phyloP scores from a whole-genome alignment of 2,888 invertebrate species.

The Leptarthrus brevirostris region DNA sequence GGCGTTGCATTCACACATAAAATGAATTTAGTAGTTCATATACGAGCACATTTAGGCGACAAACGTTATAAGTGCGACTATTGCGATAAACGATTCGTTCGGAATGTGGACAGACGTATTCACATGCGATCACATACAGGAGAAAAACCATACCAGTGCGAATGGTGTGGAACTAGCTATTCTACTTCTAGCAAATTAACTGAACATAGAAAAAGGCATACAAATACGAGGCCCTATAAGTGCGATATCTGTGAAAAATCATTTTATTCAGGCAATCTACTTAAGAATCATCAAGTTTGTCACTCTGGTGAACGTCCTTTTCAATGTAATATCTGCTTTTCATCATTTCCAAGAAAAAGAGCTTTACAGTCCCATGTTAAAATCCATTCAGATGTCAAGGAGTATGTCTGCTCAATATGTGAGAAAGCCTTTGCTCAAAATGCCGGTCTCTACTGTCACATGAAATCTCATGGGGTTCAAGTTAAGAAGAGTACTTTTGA shows the following conservation, averaged over 20 bases:
- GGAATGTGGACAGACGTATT: conserved; percentile 27
- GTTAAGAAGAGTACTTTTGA: conserved; percentile 11
- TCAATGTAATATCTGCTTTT: conserved; percentile 57
- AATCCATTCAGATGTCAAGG: conserved; percentile 60
- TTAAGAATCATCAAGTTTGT: conserved; percentile 62
- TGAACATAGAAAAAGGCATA: conserved; percentile 61
- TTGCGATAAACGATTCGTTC: conserved; percentile 44
- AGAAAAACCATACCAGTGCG: conserved; percentile 59
- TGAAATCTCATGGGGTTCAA: conserved; percentile 60
- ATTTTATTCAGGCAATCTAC: conserved; percentile 59
- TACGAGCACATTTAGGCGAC: conserved; percentile 26
- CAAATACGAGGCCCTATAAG: conserved; percentile 61
- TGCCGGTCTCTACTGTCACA: conserved; percentile 63
- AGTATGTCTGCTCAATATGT: conserved; percentile 63
- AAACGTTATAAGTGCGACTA: conserved; percentile 38
- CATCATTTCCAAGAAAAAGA: conserved; percentile 61
- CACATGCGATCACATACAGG: conserved; percentile 47
- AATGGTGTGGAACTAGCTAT: conserved; percentile 61
- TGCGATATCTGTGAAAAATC: conserved; percentile 60
- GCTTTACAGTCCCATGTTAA: conserved; percentile 62
- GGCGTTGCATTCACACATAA: conserved; percentile 33
- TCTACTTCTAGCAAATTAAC: conserved; percentile 60
- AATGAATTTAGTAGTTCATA: conserved; percentile 34
- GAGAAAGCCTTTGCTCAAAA: conserved; percentile 62
- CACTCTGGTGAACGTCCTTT: conserved; percentile 60